These are phyloP conservation scores for Bostrychus sinensis DNA, from an alignment of 2,113 vertebrate species.

Conservation along the genomic window DNA sequence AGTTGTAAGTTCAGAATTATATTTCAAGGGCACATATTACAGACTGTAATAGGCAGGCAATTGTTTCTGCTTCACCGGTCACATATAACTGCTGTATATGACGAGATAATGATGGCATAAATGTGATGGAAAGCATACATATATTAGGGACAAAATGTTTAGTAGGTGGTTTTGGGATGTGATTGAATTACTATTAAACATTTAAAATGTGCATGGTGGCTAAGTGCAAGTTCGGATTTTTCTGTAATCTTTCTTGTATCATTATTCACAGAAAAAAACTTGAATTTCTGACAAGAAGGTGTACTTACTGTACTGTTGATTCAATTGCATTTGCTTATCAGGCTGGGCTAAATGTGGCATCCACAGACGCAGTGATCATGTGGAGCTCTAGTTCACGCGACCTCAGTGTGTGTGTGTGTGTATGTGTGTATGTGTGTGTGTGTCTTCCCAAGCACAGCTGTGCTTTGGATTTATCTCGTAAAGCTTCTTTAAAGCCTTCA, in stretches of 20 bases:
- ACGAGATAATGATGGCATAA: not conserved
- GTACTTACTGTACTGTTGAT: not conserved
- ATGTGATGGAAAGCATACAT: not conserved
- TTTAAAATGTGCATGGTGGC: not conserved
- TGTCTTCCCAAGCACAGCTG: constrained; percentile 70
- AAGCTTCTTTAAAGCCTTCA: constrained; percentile 73
- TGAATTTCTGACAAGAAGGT: not conserved
- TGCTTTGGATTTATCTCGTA: constrained; percentile 73
- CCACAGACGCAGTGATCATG: constrained; percentile 44
- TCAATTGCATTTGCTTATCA: constrained; percentile 8
- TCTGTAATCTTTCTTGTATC: not conserved
- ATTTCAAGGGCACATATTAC: too few relatives aligned
- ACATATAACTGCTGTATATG: not conserved
- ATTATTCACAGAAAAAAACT: not conserved
- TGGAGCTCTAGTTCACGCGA: constrained; percentile 16
- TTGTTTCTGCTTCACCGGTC: too few relatives aligned
- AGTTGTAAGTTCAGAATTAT: not conserved
- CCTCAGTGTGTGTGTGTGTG: too few relatives aligned
- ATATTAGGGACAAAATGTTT: too few relatives aligned
- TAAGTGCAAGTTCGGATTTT: not conserved
- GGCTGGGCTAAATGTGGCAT: constrained; percentile 25
- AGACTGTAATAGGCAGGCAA: too few relatives aligned
- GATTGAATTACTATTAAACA: constrained; percentile 4
- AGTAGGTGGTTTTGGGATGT: too few relatives aligned
- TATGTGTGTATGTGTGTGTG: too few relatives aligned